Conservation (phyloP, 1,140 invertebrate genomes). For the Metaphire vulgaris region DNA sequence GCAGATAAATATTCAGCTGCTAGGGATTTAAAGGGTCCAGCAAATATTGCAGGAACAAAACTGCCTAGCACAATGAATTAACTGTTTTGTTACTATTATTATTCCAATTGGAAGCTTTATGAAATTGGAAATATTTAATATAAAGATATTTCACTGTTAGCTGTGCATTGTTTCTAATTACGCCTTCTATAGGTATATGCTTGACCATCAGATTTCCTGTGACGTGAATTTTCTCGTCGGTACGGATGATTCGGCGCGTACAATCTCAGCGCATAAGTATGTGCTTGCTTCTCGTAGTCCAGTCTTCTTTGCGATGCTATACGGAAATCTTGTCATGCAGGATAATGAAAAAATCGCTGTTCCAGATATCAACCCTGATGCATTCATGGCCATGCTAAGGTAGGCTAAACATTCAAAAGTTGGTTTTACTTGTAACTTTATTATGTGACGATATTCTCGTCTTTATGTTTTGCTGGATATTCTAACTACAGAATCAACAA, state of each 20-base stretch:
- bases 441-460: neutral
- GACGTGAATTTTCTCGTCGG: conserved; percentile 19
- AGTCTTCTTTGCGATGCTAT: conserved; percentile 75
- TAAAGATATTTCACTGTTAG: too few relatives aligned
- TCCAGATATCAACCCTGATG: conserved; percentile 73
- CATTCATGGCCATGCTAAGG: conserved; percentile 69
- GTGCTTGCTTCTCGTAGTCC: conserved; percentile 76
- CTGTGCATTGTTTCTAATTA: too few relatives aligned
- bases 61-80: too few relatives aligned
- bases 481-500: neutral
- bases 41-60: too few relatives aligned
- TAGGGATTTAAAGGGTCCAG: too few relatives aligned
- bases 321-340: conserved; percentile 63
- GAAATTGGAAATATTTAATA: too few relatives aligned
- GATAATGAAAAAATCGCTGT: conserved; percentile 62
- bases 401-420: conserved; percentile 40
- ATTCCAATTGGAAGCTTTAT: too few relatives aligned
- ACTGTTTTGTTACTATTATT: too few relatives aligned
- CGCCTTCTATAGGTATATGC: conserved; percentile 18
- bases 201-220: conserved; percentile 20
- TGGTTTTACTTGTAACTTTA: neutral
- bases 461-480: neutral
- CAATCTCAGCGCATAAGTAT: conserved; percentile 63
- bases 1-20: too few relatives aligned
- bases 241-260: neutral